Evolutionary conservation across 2,797 vertebrate genomes (phyloP), one percentile per base, ranked within the genome.

Genomic region (Lepilemur ruficaudatus): DNA sequence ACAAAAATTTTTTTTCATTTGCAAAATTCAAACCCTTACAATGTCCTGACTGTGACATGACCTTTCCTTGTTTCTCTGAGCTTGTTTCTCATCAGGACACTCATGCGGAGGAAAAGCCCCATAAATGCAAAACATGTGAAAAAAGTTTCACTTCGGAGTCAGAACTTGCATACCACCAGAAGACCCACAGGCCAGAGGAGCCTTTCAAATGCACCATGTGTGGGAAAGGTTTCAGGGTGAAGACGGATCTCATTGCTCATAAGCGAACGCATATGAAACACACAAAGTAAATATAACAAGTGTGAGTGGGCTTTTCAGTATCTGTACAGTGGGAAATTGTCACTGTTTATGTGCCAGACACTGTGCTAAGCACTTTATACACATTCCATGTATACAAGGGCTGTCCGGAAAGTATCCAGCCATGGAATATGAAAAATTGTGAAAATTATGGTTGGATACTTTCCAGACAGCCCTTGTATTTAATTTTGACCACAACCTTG

Each of bases 41-140:
- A 4, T 96, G 89, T 91, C 84, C 78, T 5, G 61, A 91, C 3
- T 96, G 95, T 93, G 75, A 52, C 1, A 61, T 84, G 86, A 94
- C 88, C 43, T 97, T 96, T 89, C 93, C 92, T 81, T 43, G 35
- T 95, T 70, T 97, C 59, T 96, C 86, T 3, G 94, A 97, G 61
- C 91, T 96, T 48, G 52, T 95, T 79, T 95, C 88, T 63, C 97
- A 94, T 90, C 89, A 97, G 17, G 87, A 65, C 57, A 63, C 57
- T 92, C 95, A 97, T 17, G 59, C 32, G 14, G 32, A 32, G 67
- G 93, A 93, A 81, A 96, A 69, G 72, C 59, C 65, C 76, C 85
- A 90, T 83, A 75, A 73, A 30, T 85, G 91, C 61, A 95, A 95
- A 94, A 89, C 32, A 6, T 57, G 73, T 76, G 22, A 5, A 57